phyloP scores from a whole-genome alignment of 2,888 invertebrate genomes.

The Standfussiana lucernea region DNA sequence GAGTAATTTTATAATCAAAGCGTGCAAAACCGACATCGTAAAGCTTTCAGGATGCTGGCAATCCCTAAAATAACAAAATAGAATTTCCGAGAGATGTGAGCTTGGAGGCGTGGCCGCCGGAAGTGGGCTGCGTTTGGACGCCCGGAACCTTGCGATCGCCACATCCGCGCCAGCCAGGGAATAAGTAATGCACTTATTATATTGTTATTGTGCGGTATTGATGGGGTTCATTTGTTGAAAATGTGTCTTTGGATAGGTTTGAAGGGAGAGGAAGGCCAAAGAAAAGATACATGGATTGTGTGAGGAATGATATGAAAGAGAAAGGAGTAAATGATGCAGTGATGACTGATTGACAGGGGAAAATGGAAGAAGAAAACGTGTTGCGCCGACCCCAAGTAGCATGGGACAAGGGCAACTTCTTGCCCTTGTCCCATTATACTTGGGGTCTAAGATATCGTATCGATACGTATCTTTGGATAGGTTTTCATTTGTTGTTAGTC shows the following conservation, averaged over 20 bases:
- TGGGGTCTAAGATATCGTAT: no score
- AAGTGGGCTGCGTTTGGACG: conserved; percentile 81
- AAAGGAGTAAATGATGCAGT: no score
- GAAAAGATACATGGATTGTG: no score
- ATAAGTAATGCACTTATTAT: conserved; percentile 66
- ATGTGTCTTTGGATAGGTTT: not conserved
- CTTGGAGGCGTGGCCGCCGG: conserved; percentile 74
- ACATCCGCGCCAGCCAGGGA: conserved; percentile 78
- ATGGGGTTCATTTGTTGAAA: conserved; percentile 28
- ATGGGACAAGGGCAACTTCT: no score
- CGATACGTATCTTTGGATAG: not conserved
- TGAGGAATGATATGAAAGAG: no score
- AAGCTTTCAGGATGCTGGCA: conserved; percentile 78
- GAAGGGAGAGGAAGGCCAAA: no score
- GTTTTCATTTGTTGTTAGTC: not conserved
- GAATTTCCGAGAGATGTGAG: conserved; percentile 73
- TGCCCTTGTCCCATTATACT: no score
- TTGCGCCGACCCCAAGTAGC: no score
- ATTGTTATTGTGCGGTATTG: conserved; percentile 50
- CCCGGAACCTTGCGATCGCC: conserved; percentile 82
- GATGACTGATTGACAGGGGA: no score
- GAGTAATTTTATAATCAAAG: conserved; percentile 81
- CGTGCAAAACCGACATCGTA: conserved; percentile 78
- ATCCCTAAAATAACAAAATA: conserved; percentile 78
- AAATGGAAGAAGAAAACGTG: no score